Conservation (phyloP, 2,797 vertebrate genomes). For the Neoniphon sammara region DNA sequence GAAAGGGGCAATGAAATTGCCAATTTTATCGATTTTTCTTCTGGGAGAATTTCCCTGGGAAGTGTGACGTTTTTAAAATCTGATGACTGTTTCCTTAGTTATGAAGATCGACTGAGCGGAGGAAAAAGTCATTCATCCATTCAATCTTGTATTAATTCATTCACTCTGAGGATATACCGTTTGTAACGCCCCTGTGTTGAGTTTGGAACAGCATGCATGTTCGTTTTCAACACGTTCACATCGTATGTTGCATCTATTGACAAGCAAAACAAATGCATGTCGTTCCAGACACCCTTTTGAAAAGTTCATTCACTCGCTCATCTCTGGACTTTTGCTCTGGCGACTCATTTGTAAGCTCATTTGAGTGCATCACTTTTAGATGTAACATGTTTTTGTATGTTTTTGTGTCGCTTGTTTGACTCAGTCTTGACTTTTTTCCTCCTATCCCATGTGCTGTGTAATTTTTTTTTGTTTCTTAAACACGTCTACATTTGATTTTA, state of each 20-base stretch:
- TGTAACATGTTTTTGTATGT: slow-evolving; percentile 43
- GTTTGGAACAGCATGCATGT: too few species aligned
- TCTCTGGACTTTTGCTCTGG: slow-evolving; percentile 4
- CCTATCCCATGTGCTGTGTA: not conserved
- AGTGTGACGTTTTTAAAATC: slow-evolving; percentile 42
- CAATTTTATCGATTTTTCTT: slow-evolving; percentile 10
- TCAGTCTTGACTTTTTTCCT: not conserved
- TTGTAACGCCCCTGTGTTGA: not conserved
- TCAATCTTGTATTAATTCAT: not conserved
- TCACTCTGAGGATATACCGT: not conserved
- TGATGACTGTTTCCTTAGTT: slow-evolving; percentile 54
- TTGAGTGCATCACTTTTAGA: slow-evolving; percentile 53
- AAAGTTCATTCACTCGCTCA: not conserved
- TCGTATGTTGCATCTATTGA: not conserved
- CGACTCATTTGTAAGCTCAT: slow-evolving; percentile 14
- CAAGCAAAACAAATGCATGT: too few species aligned
- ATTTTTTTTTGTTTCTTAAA: not conserved
- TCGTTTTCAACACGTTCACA: too few species aligned
- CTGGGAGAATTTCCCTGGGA: not conserved
- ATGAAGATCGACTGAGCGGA: slow-evolving; percentile 62
- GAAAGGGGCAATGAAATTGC: slow-evolving; percentile 65
- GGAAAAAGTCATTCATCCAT: slow-evolving; percentile 26
- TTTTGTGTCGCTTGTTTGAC: slow-evolving; percentile 7
- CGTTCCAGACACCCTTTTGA: too few species aligned
- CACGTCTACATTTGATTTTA: not conserved